Base-by-base conservation (phyloP, 2,113 vertebrate genomes). In the Halcyon malimbica region DNA sequence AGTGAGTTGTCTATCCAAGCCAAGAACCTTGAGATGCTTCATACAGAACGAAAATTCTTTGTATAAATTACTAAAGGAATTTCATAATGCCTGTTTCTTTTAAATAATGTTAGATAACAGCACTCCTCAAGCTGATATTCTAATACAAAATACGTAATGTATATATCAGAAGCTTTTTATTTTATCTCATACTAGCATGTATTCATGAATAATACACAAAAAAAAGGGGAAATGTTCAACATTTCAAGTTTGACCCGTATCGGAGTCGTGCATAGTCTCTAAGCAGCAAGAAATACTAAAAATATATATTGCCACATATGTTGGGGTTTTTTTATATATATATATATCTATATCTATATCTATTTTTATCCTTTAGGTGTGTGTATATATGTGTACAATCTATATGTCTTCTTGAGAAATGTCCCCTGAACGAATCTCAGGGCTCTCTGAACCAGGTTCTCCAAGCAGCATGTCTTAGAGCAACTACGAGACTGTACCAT, bases 371-470 rank as follows among this genome's bases (percentile, higher is more conserved):
- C 33, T 67, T 79, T 60, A 5, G 4, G 16, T 4, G 28, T 18
- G 3, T 1, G 11, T 31, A 50, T 16, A 2, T 6, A 2, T 9
- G 1, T 51, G 1, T 51, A 60, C 5, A 17, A 0, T 16, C 19
- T 37, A 37, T 63, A 3, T 9, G 56, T 56, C 53, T 84, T 39
- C n/a, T 78, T 9, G 37, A 70, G 23, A 70, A 69, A 79, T 0
- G 4, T 60, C 13, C 29, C 37, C 44, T 4, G 6, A 46, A 48
- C 56, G 26, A 80, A 33, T 53, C 29, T 5, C 1, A 2, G 39
- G 42, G 5, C 4, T 25, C 23, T 56, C n/a, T 59, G 29, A 28
- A 78, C 2, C 31, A 53, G 21, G 63, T 33, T n/a, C 60, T 63
- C 69, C 31, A 35, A 70, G 56, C 59, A 74, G 41, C 35, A 53